A percentile compares a stretch with the other conserved stretches of the same genome.
phyloP scores from a whole-genome alignment of 2,797 vertebrate species.

The Amphiprion clarkii region DNA sequence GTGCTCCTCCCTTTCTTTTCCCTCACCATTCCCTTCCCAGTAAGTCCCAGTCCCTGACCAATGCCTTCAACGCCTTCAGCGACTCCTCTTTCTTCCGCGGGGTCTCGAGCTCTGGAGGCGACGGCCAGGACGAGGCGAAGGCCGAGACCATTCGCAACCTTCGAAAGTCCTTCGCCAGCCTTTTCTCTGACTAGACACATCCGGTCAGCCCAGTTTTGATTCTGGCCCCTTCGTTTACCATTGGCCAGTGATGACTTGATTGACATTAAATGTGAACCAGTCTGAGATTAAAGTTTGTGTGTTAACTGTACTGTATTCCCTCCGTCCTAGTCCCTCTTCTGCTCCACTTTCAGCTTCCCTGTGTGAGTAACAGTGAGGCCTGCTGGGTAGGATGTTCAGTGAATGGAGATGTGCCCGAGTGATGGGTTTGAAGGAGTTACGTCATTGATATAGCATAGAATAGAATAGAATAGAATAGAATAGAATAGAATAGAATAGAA shows the following conservation, averaged over 20 bases:
- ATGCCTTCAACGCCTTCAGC: slow-evolving; percentile 95
- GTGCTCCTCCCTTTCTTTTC: slow-evolving; percentile 8
- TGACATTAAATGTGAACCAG: slow-evolving; percentile 80
- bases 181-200: slow-evolving; percentile 93
- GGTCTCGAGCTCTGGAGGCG: slow-evolving; percentile 72
- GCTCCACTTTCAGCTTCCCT: slow-evolving; percentile 67
- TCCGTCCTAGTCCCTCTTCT: slow-evolving; percentile 57
- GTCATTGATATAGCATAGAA: slow-evolving; percentile 69
- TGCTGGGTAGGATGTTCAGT: slow-evolving; percentile 70
- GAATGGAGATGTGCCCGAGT: slow-evolving; percentile 45
- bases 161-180: slow-evolving; percentile 97
- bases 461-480: slow-evolving; percentile 43
- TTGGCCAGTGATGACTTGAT: slow-evolving; percentile 73
- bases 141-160: slow-evolving; percentile 98
- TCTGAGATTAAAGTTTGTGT: slow-evolving; percentile 83
- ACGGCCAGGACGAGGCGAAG: slow-evolving; percentile 94
- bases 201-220: slow-evolving; percentile 32
- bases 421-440: slow-evolving; percentile 74
- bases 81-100: slow-evolving; percentile 91
- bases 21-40: slow-evolving; percentile 81
- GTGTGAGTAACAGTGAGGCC: slow-evolving; percentile 82
- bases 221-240: slow-evolving; percentile 47
- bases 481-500: slow-evolving; percentile 40
- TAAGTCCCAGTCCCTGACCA: slow-evolving; percentile 98
- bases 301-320: slow-evolving; percentile 81